Percentiles rank a stretch among this genome's conserved stretches.
Evolutionary conservation across 37 sponge, comb jelly and placozoan genomes (phyloP).

Genomic region (Dysidea cf. avara): DNA sequence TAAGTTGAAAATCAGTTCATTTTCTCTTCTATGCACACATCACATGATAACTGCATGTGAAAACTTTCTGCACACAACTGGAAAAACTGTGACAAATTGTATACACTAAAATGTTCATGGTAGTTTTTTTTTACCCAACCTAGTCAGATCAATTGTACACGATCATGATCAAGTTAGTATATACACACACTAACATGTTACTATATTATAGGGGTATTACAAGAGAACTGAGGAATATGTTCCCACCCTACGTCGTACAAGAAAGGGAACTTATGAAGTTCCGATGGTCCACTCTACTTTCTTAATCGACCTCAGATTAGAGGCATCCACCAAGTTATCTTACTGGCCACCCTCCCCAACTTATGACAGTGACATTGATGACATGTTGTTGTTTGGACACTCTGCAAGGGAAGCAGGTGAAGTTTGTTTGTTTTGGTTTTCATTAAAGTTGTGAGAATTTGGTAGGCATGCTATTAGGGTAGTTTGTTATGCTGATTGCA

Average conservation of each 20-base stretch:
- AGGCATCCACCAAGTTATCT: constrained; percentile 34
- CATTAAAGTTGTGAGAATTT: too few relatives aligned
- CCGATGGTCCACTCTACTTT: constrained; percentile 79
- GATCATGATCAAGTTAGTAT: constrained; percentile 2
- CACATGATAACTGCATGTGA: too few relatives aligned
- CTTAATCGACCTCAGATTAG: constrained; percentile 72
- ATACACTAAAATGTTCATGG: neutral
- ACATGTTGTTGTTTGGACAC: constrained; percentile 79
- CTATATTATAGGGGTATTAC: constrained; percentile 77
- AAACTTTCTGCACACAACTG: too few relatives aligned
- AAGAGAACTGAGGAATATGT: constrained; percentile 71
- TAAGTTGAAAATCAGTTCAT: too few relatives aligned
- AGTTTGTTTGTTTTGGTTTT: neutral
- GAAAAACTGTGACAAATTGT: too few relatives aligned
- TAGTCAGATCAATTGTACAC: neutral
- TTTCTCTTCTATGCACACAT: too few relatives aligned
- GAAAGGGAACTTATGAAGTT: constrained; percentile 67
- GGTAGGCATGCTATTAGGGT: too few relatives aligned
- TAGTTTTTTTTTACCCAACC: neutral
- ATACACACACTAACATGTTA: neutral
- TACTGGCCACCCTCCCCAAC: constrained; percentile 64
- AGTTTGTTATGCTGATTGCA: too few relatives aligned
- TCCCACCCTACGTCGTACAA: constrained; percentile 45
- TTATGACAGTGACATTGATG: constrained; percentile 73
- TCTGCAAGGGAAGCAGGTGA: constrained; percentile 64